A percentile compares a stretch with the other conserved stretches of the same genome.
phyloP scores from a whole-genome alignment of 2,797 vertebrate genomes.

The Gadopsis marmoratus region DNA sequence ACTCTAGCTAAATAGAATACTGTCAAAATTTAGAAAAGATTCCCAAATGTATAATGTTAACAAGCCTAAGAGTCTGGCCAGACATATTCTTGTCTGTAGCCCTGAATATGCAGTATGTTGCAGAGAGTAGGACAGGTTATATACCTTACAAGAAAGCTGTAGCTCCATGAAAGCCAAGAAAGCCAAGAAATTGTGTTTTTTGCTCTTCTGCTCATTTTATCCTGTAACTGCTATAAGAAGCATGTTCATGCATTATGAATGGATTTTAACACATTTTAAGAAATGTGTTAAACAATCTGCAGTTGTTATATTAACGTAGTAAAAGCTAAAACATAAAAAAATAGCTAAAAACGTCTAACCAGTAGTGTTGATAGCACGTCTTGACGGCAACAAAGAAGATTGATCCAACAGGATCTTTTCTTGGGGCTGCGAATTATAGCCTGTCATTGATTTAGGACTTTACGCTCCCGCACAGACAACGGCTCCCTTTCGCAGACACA shows the following conservation, averaged over 20 bases:
- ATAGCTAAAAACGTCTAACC: neutral
- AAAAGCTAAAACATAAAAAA: neutral
- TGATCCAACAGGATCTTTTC: constrained; percentile 67
- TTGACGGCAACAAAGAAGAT: constrained; percentile 52
- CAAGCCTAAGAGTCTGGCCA: neutral
- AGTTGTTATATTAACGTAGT: neutral
- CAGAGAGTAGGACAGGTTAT: neutral
- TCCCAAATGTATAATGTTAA: neutral
- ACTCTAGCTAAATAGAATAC: neutral
- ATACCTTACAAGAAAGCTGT: neutral
- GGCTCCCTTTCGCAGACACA: constrained; percentile 57
- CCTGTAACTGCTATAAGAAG: neutral
- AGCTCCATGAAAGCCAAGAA: neutral
- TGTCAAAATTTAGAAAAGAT: neutral
- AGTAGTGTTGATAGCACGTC: constrained; percentile 8
- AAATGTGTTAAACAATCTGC: constrained; percentile 2
- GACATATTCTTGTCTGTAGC: neutral
- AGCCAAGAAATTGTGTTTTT: neutral
- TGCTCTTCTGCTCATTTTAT: neutral
- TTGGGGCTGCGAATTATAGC: constrained; percentile 67
- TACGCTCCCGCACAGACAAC: constrained; percentile 69
- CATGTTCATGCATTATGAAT: constrained; percentile 6
- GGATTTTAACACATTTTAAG: neutral
- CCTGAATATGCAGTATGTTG: too few species aligned
- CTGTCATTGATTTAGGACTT: constrained; percentile 78